These are phyloP conservation scores for Onychorhynchus coronatus DNA, from an alignment of 2,113 vertebrate species.

Conservation along the genomic window DNA sequence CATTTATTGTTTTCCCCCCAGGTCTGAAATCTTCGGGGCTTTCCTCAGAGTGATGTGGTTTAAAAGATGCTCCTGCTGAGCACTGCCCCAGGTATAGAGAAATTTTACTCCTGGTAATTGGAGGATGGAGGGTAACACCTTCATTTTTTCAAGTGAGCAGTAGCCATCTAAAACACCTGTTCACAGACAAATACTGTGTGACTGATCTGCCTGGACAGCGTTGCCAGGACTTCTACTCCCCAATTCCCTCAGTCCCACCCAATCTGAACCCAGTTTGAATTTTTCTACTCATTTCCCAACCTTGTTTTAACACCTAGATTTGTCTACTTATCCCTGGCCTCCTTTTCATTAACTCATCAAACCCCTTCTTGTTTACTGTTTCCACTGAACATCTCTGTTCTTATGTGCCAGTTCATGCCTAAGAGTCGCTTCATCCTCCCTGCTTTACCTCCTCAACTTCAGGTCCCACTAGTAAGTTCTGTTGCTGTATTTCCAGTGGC, in stretches of 20 bases:
- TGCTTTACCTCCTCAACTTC: neutral
- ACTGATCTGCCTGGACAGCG: neutral
- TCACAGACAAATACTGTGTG: neutral
- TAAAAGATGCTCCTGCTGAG: neutral
- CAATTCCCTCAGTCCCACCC: neutral
- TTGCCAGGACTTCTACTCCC: neutral
- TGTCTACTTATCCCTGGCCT: fast-evolving
- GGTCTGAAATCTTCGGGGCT: neutral
- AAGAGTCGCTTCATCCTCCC: neutral
- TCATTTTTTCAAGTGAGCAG: neutral
- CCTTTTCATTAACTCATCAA: neutral
- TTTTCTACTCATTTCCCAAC: neutral
- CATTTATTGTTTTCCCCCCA: neutral
- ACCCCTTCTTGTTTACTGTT: neutral
- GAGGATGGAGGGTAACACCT: neutral
- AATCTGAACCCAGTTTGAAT: neutral
- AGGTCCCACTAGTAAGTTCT: neutral
- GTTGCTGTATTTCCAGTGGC: neutral
- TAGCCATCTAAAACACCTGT: neutral
- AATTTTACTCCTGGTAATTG: neutral
- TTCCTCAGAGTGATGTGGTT: neutral
- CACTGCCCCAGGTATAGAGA: neutral
- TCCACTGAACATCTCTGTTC: neutral
- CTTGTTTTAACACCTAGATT: neutral
- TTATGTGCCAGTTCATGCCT: neutral